Evolutionary conservation across 1,140 invertebrate species (phyloP).

Genomic region (Hydropsyche tenuis): DNA sequence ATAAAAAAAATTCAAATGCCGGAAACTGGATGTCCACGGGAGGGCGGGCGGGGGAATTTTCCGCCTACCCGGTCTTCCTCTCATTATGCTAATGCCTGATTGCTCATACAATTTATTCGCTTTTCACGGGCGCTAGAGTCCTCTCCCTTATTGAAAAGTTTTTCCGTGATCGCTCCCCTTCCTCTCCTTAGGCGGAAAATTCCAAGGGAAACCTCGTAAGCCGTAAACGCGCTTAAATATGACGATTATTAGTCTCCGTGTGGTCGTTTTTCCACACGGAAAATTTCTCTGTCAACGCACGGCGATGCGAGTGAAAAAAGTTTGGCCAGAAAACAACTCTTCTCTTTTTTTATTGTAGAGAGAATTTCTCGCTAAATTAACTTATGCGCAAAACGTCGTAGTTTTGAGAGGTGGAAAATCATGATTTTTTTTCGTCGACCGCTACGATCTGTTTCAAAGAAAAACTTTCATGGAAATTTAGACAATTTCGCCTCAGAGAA

Average conservation of each 20-base stretch:
- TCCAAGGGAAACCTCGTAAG: no score
- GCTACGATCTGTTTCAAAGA: neutral
- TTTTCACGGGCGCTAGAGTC: slow-evolving; percentile 10
- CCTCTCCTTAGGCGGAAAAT: no score
- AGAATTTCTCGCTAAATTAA: no score
- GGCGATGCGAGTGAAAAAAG: neutral
- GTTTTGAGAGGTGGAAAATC: no score
- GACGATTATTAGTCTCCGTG: slow-evolving; percentile 24
- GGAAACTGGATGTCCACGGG: slow-evolving; percentile 20
- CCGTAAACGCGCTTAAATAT: slow-evolving; percentile 26
- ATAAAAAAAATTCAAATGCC: slow-evolving; percentile 33
- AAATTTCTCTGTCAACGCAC: neutral
- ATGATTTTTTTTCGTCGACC: neutral
- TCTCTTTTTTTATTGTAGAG: no score
- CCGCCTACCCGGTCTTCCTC: neutral
- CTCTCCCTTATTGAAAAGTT: slow-evolving; percentile 33
- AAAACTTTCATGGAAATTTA: neutral
- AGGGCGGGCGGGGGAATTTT: neutral
- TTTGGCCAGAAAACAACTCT: neutral
- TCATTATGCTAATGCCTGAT: slow-evolving; percentile 41
- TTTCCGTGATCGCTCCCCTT: no score
- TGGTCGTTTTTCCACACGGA: neutral
- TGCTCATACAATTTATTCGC: slow-evolving; percentile 41
- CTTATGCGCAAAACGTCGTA: no score
- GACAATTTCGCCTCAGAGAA: no score